phyloP scores from a whole-genome alignment of 64 coral and sea anemone genomes.

The Catalaphyllia jardinei region DNA sequence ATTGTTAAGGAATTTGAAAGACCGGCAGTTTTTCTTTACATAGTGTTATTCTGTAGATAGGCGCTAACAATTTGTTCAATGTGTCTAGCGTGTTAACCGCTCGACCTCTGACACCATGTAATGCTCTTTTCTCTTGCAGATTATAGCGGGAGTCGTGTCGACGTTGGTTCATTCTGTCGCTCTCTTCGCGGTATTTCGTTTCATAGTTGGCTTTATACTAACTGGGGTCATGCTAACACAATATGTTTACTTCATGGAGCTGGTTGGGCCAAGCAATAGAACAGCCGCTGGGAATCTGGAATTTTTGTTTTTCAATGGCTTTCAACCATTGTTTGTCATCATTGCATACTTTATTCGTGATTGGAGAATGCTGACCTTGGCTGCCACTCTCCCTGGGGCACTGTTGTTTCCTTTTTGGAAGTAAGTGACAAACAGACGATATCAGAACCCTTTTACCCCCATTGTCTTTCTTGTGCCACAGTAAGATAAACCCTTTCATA shows the following conservation, averaged over 20 bases:
- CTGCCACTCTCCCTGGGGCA: conserved; percentile 1
- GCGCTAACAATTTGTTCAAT: too few relatives aligned
- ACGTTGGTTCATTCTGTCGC: conserved; percentile 46
- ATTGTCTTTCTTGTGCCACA: too few relatives aligned
- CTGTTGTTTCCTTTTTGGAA: conserved; percentile 56
- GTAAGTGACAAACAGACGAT: conserved; percentile 16
- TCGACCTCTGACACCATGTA: not conserved
- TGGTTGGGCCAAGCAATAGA: conserved; percentile 59
- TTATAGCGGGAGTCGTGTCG: not conserved
- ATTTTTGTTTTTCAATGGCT: not conserved
- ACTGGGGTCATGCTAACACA: conserved; percentile 27
- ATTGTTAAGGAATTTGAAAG: too few relatives aligned
- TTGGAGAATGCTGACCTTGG: conserved; percentile 39
- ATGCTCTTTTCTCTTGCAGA: not conserved
- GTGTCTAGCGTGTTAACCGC: too few relatives aligned
- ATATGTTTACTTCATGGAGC: conserved; percentile 64
- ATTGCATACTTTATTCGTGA: conserved; percentile 44
- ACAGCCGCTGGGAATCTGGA: conserved; percentile 27
- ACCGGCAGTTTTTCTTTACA: too few relatives aligned
- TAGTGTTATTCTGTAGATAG: too few relatives aligned
- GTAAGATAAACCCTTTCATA: too few relatives aligned
- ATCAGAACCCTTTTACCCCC: too few relatives aligned
- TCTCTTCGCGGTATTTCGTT: conserved; percentile 57
- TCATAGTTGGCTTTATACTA: conserved; percentile 46
- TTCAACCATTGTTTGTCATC: not conserved